phyloP scores from a whole-genome alignment of 2,888 invertebrate species.

The Heterodera filipjevi region DNA sequence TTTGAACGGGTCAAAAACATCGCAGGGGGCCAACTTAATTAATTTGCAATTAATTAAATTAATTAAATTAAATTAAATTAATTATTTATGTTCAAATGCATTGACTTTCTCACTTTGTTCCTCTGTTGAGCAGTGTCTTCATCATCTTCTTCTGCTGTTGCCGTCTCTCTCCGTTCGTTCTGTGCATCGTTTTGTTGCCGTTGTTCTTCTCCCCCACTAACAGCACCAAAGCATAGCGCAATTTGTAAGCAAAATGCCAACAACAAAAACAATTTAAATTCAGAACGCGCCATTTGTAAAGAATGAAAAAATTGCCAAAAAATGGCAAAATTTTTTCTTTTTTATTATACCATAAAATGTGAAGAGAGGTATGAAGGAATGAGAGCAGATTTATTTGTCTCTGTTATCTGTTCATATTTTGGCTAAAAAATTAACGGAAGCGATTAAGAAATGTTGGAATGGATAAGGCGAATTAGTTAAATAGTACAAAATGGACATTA shows the following conservation, averaged over 20 bases:
- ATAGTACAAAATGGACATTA: no score
- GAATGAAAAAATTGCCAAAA: background rate
- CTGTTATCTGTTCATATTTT: background rate
- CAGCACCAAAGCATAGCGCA: background rate
- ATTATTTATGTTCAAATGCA: no score
- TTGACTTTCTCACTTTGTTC: background rate
- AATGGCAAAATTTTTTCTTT: background rate
- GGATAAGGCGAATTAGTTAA: background rate
- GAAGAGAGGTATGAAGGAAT: background rate
- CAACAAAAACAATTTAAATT: background rate
- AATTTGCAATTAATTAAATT: background rate
- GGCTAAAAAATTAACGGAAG: background rate
- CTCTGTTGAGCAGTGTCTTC: background rate
- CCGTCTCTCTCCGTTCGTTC: background rate
- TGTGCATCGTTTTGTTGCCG: background rate
- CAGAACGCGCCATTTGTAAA: background rate
- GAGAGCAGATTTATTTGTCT: background rate
- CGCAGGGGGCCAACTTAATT: constrained; percentile 42
- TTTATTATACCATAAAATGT: background rate
- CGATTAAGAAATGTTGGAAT: background rate
- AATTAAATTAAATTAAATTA: background rate
- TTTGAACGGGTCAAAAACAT: constrained; percentile 63
- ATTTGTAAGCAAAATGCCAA: background rate
- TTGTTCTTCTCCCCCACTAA: background rate
- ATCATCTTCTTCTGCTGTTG: background rate